phyloP scores from a whole-genome alignment of 2,888 invertebrate species.

The Seira sanloemensis region DNA sequence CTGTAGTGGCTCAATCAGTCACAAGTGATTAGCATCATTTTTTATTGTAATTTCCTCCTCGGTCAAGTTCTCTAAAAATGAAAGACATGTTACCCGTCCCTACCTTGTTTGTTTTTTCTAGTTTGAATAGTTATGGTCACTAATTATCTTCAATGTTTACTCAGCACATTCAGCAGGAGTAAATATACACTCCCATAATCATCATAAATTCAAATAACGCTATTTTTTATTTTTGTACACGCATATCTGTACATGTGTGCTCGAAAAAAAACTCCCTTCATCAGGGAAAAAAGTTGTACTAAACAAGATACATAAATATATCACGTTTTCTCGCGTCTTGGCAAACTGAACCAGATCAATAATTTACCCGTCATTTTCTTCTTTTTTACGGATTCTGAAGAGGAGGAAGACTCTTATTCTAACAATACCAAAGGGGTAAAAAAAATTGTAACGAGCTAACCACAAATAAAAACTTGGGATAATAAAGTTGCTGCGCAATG shows the following conservation, averaged over 20 bases:
- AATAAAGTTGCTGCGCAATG: background rate
- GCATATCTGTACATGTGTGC: background rate
- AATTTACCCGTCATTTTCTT: slow-evolving; percentile 56
- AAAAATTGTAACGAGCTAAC: slow-evolving; percentile 59
- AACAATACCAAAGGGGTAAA: slow-evolving; percentile 11
- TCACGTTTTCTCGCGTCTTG: slow-evolving; percentile 39
- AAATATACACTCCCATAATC: slow-evolving; percentile 4
- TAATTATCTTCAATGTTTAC: background rate
- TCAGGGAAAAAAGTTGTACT: slow-evolving; percentile 2
- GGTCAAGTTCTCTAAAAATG: slow-evolving; percentile 4
- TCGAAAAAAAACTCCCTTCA: too few relatives aligned
- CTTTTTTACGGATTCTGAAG: slow-evolving; percentile 21
- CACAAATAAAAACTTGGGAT: slow-evolving; percentile 39
- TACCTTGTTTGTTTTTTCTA: background rate
- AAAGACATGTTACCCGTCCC: background rate
- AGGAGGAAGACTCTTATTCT: slow-evolving; percentile 25
- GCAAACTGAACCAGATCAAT: slow-evolving; percentile 62
- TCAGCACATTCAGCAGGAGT: background rate
- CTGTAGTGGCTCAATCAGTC: background rate
- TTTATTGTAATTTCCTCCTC: slow-evolving; percentile 1
- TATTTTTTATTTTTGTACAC: background rate
- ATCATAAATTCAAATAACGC: background rate
- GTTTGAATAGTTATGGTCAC: background rate
- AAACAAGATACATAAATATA: slow-evolving; percentile 18
- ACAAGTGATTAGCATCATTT: slow-evolving; percentile 4